Base-by-base conservation (phyloP, 2,888 invertebrate genomes). In the Acanthosepion lycidas region DNA sequence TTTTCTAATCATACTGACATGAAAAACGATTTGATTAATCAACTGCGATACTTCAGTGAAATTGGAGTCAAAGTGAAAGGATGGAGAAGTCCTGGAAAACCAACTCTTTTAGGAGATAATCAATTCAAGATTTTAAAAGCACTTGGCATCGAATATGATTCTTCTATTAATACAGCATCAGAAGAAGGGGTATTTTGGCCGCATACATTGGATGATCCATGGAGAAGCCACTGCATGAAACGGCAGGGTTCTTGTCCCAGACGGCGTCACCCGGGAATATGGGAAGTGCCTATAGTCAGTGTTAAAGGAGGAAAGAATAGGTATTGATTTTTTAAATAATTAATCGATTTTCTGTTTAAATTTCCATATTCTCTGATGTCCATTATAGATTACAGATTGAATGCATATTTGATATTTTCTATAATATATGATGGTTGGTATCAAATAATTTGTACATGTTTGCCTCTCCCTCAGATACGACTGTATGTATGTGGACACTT, bases 101-200 rank as follows among this genome's bases (percentile, higher is more conserved):
- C 96, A 15, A 95, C 96, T 94, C 95, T 96, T 23, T 78, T 96
- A 9, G 96, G 96, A 1, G 96, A 96, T 94, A 95, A 95, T 0
- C 96, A 96, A 91, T 96, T 96, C 94, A 55, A 95, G 78, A 94
- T 95, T 15, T 94, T 97, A n/a, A 93, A 94, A 49, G 94, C 95
- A n/a, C 64, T 95, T 23, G 95, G 95, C 1, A 95, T 96, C 18
- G 33, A 94, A 49, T 96, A 96, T 91, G 97, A 97, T 95, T 95
- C 96, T 20, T 96, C 96, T 94, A 55, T 59, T 23, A 59, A 59
- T 59, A 23, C 59, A 59, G 59, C 59, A 59, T 59, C 59, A 23
- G 59, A 59, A 92, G 42, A 9, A 97, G 99, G 99, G 95, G 99
- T 99, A 23, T 98, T 99, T 9, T 99, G 99, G 99, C 99, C 99